phyloP scores from a whole-genome alignment of 2,113 vertebrate genomes.

The Trochalopteron elliotii region DNA sequence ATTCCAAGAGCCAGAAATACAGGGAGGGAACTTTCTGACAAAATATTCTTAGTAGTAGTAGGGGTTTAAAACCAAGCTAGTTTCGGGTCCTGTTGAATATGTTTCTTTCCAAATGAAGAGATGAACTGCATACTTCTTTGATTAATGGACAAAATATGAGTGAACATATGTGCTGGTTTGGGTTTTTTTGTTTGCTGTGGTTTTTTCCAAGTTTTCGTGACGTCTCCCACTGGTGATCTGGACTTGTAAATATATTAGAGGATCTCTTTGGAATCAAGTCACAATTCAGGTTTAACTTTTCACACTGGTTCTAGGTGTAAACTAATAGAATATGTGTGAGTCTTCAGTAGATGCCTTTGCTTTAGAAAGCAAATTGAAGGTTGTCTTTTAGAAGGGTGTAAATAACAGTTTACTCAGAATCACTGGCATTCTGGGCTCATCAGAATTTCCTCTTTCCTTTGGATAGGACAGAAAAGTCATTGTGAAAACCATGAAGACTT shows the following conservation, averaged over 20 bases:
- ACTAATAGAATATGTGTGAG: background rate
- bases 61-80: background rate
- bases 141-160: background rate
- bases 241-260: background rate
- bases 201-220: background rate
- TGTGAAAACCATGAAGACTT: conserved; percentile 96
- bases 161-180: background rate
- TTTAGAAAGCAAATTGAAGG: background rate
- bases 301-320: background rate
- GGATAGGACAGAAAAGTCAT: conserved; percentile 94
- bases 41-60: background rate
- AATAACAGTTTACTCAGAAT: background rate
- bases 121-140: background rate
- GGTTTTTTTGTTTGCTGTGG: fast-evolving
- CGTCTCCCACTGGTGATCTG: background rate
- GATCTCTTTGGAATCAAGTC: background rate
- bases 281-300: background rate
- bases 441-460: conserved; percentile 1
- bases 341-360: background rate
- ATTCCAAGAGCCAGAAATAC: background rate
- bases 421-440: background rate
- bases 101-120: background rate
- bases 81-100: background rate
- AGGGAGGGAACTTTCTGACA: background rate
- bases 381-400: background rate